Base-by-base conservation (phyloP, 2,888 invertebrate species). In the Allygus modestus region DNA sequence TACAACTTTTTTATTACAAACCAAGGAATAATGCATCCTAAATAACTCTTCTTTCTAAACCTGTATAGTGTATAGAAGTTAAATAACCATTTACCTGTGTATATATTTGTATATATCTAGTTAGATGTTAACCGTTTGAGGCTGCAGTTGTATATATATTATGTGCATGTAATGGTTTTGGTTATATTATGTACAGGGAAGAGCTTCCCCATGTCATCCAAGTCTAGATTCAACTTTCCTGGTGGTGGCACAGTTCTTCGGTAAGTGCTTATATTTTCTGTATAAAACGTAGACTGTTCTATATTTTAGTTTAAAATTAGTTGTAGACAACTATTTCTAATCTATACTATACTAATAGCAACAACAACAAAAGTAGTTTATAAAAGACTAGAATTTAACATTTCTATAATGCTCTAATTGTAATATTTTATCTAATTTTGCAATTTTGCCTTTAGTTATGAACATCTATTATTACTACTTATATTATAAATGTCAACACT, bases 91-190 rank as follows among this genome's bases (percentile, higher is more conserved):
- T 2, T 26, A 37, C 15, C n/a, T 69, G 33, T 69, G 28, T 69
- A 26, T n/a, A 73, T n/a, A 73, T n/a, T 4, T 77, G 77, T 77
- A 77, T 17, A 77, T 77, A 75, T n/a, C n/a, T n/a, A 51, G 11
- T 46, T 51, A 46, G 31, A 28, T 46, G 26, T 11, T 75, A 75
- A 43, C 12, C 33, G 4, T 1, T 1, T 4, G n/a, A n/a, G 33
- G 41, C 37, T 7, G 15, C 31, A 69, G 69, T 31, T 69, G 69
- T 69, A 69, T 23, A 71, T 41, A 71, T 9, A 31, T 7, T 41
- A 71, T 71, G 41, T 71, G 71, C 71, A 71, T 71, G 71, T 71
- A 71, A 71, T 20, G 71, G 71, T 71, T 41, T 33, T 37, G 71
- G 71, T 71, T 33, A 20, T 71, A 41, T 65, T 65, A 65, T 28